These are phyloP conservation scores for Neofelis nebulosa DNA, from an alignment of 2,113 vertebrate genomes.

Conservation along the genomic window DNA sequence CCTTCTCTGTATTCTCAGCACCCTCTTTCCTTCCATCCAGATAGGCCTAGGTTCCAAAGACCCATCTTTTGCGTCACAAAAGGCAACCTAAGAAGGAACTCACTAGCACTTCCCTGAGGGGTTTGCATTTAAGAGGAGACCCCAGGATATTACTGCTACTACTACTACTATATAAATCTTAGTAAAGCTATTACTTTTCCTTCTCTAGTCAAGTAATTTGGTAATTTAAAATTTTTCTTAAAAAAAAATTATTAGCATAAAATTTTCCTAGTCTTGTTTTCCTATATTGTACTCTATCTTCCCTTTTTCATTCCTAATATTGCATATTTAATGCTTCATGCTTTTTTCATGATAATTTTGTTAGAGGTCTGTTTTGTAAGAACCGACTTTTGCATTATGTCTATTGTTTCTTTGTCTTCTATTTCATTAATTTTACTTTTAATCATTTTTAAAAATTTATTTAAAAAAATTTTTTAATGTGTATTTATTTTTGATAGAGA, in stretches of 20 bases:
- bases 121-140: conserved; percentile 12
- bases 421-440: conserved; percentile 14
- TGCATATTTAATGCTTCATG: background rate
- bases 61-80: background rate
- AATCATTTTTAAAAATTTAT: background rate
- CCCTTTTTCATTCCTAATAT: background rate
- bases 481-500: too few relatives aligned
- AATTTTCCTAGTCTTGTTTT: background rate
- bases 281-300: background rate
- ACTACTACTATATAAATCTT: background rate
- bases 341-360: conserved; percentile 40
- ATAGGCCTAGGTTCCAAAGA: background rate
- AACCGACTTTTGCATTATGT: conserved; percentile 7
- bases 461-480: background rate
- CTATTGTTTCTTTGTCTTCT: background rate
- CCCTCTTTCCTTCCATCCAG: background rate
- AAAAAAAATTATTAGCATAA: background rate
- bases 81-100: background rate
- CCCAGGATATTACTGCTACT: background rate
- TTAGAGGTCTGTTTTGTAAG: background rate
- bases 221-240: conserved; percentile 22
- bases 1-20: background rate
- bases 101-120: background rate
- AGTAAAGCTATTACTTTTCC: background rate
- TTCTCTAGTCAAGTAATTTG: background rate